Evolutionary conservation across 1,140 invertebrate species (phyloP), one percentile per base, ranked within the genome.

Genomic region (Dufourea novaeangliae): DNA sequence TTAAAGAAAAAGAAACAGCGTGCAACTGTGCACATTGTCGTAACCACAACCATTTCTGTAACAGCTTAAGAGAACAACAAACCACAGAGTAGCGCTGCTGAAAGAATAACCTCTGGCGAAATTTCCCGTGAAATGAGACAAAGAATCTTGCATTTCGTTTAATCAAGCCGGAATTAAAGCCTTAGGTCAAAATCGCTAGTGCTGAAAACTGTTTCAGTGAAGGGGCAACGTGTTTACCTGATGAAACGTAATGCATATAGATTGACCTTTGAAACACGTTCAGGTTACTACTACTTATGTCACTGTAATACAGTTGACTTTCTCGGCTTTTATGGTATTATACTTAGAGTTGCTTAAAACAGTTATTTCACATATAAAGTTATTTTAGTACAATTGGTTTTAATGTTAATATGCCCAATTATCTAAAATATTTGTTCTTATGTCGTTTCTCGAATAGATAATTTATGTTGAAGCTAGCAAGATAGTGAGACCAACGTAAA

Each of bases 41-140:
- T 75, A 68, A 75, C 72, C 63, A 25, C 63, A 44, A 67, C 63
- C 72, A 64, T 75, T 75, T 44, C 72, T 44, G 72, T 41, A 73
- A 41, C 44, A 73, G 61, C 25, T 73, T 22, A 44, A 68, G 72
- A n/a, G 44, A 67, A 67, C 63, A 75, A 57, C 37, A 25, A 54
- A 57, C 57, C 8, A 37, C 12, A 4, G 10, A 41, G 12, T 1
- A 37, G 2, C 34, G 10, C 2, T 10, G 20, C 41, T 5, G 3
- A 63, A 67, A 57, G 46, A 57, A 57, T 37, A 34, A 44, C n/a
- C n/a, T 22, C 10, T 22, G n/a, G 27, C 4, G 4, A 3, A 57
- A 57, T 34, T 75, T 34, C 14, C 4, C 27, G 37, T 10, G 72
- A 25, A 56, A 74, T 54, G 46, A 25, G 52, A 64, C 27, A 37